Evolutionary conservation across 2,888 invertebrate species (phyloP), one percentile per base, ranked within the genome.

Genomic region (Dicyrtoma fusca): DNA sequence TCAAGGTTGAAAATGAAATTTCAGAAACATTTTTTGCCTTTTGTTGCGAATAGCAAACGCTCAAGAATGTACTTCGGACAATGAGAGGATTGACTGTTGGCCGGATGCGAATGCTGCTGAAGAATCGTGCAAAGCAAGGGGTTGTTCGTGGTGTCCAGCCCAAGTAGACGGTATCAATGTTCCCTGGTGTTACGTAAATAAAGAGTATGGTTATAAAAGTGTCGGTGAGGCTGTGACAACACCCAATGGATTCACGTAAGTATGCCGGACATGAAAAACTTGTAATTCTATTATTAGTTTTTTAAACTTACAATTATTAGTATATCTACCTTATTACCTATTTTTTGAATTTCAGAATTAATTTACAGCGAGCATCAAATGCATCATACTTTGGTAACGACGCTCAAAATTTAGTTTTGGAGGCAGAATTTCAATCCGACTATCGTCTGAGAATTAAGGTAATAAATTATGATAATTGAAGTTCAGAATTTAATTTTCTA

Each of bases 21-120:
- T n/a, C n/a, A n/a, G n/a, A n/a, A n/a, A n/a, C n/a, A n/a, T n/a
- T n/a, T n/a, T n/a, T n/a, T n/a, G n/a, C n/a, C n/a, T n/a, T n/a
- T n/a, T n/a, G n/a, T n/a, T n/a, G n/a, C n/a, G n/a, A n/a, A n/a
- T n/a, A 34, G 34, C 34, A 34, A 34, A 34, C 4, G 72, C 45
- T 11, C 72, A 72, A 45, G 49, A 72, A 63, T 69, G 69, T 63
- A 8, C 64, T 21, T 26, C 71, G n/a, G 79, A 77, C 62, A 44
- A 61, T 25, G 76, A 78, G 77, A 85, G 88, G 74, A 89, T 91
- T 79, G 91, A 92, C 81, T 92, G 92, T 81, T 88, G 87, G 81
- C 91, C 92, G 0, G 88, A 89, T 81, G 82, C 83, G 11, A 86
- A 84, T 11, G 81, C 85, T 66, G 84, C 83, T 8, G 81, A 88